Evolutionary conservation across 1,140 invertebrate species (phyloP), one percentile per base, ranked within the genome.

Genomic region (Pseudobourletiella spinata): DNA sequence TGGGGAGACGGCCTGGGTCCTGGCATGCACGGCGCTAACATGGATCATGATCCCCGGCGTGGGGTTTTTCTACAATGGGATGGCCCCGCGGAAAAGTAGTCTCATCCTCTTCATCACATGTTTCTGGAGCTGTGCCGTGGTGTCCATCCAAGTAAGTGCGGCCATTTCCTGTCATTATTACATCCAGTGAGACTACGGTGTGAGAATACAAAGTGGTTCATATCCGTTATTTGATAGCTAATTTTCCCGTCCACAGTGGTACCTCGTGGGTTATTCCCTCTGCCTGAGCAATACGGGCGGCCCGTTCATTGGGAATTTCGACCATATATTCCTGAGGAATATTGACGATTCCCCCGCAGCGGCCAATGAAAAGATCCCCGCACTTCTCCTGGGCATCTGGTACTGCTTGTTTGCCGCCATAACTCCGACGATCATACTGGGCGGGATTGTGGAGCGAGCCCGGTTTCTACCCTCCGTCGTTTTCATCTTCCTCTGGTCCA

Each of bases 401-500:
- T 68, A 68, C 20, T 65, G 66, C 30, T 35, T 68, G 2, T 68
- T 68, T 44, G 59, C 66, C 1, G 60, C 51, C 15, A 68, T 68
- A n/a, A 68, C 66, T n/a, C 66, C 66, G 20, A 65, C 63, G n/a
- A 68, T 68, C 55, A 68, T 68, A n/a, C 15, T 68, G 3, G 66
- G 66, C 0, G 66, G 51, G 11, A 57, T 68, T 16, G 59, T 57
- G 18, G 66, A 68, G 55, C 25, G 66, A 18, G 48, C 66, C 2
- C 28, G 42, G 51, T 16, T 43, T 52, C 3, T 25, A 24, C 26
- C 29, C 26, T 44, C 39, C 3, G 32, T 44, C 15, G 43, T 61
- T 46, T 59, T 61, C 14, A 18, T 44, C 44, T 44, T 62, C 24
- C 16, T 55, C 6, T 62, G 60, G 60, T 39, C 60, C 22, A 62